phyloP scores from a whole-genome alignment of 2,797 vertebrate genomes.

The Emydoidea blandingii region DNA sequence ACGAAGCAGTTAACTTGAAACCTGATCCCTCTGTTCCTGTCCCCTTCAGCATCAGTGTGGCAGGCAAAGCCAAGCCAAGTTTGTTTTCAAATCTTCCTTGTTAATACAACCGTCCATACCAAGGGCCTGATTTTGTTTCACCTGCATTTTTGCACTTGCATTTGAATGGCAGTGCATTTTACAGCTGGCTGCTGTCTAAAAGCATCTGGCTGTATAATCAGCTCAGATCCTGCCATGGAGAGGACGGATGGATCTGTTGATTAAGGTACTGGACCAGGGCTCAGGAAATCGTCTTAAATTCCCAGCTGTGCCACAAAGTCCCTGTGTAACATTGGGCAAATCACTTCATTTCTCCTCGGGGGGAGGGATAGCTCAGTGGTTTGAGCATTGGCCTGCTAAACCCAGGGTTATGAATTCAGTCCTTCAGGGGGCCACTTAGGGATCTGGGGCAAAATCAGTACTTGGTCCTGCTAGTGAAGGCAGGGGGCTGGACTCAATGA shows the following conservation, averaged over 20 bases:
- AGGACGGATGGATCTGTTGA: neutral
- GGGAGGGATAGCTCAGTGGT: no score
- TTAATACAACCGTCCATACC: neutral
- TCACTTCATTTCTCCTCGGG: neutral
- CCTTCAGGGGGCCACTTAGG: no score
- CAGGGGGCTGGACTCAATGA: no score
- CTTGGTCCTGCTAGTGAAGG: no score
- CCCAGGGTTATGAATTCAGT: no score
- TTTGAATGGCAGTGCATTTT: neutral
- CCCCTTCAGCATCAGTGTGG: neutral
- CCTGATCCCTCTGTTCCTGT: neutral
- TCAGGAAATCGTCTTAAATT: neutral
- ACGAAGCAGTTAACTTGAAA: neutral
- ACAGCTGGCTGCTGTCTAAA: rapidly evolving
- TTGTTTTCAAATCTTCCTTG: neutral
- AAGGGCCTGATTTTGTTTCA: neutral
- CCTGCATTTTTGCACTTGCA: neutral
- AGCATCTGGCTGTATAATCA: neutral
- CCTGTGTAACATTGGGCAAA: neutral
- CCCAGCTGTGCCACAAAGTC: neutral
- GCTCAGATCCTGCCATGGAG: rapidly evolving
- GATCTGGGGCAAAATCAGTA: no score
- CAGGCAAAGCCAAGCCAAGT: neutral
- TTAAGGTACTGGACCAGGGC: neutral
- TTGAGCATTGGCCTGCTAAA: no score